Percentiles rank a stretch among this genome's conserved stretches.
Evolutionary conservation across 1,140 invertebrate genomes (phyloP).

Genomic region (Drosophila littoralis): DNA sequence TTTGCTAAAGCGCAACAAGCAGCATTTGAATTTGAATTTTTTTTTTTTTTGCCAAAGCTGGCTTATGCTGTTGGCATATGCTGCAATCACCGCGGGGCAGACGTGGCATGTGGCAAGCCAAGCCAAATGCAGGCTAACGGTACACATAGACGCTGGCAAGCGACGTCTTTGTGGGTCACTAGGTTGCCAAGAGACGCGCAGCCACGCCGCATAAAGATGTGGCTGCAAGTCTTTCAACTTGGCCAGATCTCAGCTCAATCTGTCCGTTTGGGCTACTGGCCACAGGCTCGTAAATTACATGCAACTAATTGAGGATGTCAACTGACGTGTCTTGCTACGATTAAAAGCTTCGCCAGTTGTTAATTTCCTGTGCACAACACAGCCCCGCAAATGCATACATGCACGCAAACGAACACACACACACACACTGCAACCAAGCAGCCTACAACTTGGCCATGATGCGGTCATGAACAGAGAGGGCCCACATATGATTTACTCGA

Average conservation of each 20-base stretch:
- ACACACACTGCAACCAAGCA: slow-evolving; percentile 14
- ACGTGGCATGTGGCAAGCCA: slow-evolving; percentile 55
- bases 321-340: slow-evolving; percentile 69
- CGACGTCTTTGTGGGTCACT: slow-evolving; percentile 70
- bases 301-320: slow-evolving; percentile 82
- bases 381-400: not conserved
- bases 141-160: slow-evolving; percentile 54
- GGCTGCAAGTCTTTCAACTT: slow-evolving; percentile 25
- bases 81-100: slow-evolving; percentile 35
- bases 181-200: slow-evolving; percentile 63
- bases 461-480: slow-evolving; percentile 35
- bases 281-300: slow-evolving; percentile 65
- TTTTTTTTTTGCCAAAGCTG: slow-evolving; percentile 12
- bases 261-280: slow-evolving; percentile 39
- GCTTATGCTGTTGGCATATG: slow-evolving; percentile 2
- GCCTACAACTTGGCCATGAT: slow-evolving; percentile 45
- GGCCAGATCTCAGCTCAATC: slow-evolving; percentile 1
- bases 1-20: slow-evolving; percentile 25
- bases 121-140: slow-evolving; percentile 64
- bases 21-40: slow-evolving; percentile 28
- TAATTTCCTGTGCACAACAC: slow-evolving; percentile 59
- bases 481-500: slow-evolving; percentile 53
- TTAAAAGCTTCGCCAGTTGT: slow-evolving; percentile 50
- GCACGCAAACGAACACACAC: slow-evolving; percentile 32
- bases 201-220: slow-evolving; percentile 28